Evolutionary conservation across 1,140 invertebrate species (phyloP), one percentile per base, ranked within the genome.

Genomic region (Pararge aegeria): DNA sequence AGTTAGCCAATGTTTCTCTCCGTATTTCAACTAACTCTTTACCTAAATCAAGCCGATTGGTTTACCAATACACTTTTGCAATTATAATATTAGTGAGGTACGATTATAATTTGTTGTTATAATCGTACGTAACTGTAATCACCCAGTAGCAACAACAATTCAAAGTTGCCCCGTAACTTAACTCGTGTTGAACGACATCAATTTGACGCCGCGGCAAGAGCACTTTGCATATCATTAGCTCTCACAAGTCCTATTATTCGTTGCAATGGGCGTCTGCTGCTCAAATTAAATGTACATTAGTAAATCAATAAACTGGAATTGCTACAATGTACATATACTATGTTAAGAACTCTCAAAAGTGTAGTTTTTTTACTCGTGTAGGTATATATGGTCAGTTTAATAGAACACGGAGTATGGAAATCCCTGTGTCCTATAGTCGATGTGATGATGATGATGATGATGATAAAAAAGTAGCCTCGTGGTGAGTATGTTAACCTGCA

Each of bases 141-240:
- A 27, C 5, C 27, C 27, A 40, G 38, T 40, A 16, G 38, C 34
- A 38, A 50, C 67, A 67, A 66, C 63, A 59, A 49, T 52, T 46
- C 46, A 27, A 40, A 56, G 44, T 38, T 57, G 34, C 44, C 13
- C 52, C 52, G 56, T 67, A 44, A 60, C 30, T 63, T 55, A 37
- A 54, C 37, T 44, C 44, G 48, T 54, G 55, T 52, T 59, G 58
- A 71, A 68, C 57, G 60, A 71, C 55, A 58, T 51, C 52, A 61
- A 66, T 64, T 68, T 72, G 57, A 68, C 64, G 69, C 59, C 49
- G 52, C 59, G 57, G 70, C n/a, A n/a, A n/a, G 64, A 64, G 66
- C 59, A 63, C 60, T 73, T 75, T 72, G 69, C 69, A 75, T 73
- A 66, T 66, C 64, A 75, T 73, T 70, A 75, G 50, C 30, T 50